These are phyloP conservation scores for Thomomys bottae DNA, from an alignment of 2,113 vertebrate genomes.

Conservation along the genomic window DNA sequence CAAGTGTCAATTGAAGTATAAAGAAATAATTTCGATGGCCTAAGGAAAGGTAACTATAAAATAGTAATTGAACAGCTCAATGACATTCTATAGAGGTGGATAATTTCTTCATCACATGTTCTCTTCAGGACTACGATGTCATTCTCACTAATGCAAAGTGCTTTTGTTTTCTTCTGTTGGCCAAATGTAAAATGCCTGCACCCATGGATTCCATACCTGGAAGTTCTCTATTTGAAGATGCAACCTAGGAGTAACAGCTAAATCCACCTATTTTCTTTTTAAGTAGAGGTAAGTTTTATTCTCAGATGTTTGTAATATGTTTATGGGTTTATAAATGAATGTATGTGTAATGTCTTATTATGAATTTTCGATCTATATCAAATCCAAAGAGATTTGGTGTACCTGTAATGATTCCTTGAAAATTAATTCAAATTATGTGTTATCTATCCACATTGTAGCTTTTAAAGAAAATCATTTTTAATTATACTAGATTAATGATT, in stretches of 20 bases:
- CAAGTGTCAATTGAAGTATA: neutral
- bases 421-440: conserved; percentile 67
- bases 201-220: too few species aligned
- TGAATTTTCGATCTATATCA: conserved; percentile 44
- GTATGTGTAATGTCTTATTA: neutral
- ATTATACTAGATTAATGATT: conserved; percentile 70
- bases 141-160: neutral
- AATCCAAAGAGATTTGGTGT: neutral
- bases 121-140: neutral
- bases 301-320: neutral
- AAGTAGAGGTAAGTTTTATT: neutral
- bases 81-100: neutral
- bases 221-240: neutral
- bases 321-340: conserved; percentile 1
- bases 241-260: neutral
- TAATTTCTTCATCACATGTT: neutral
- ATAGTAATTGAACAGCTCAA: neutral
- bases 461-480: conserved; percentile 79
- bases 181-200: neutral
- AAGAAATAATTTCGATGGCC: neutral
- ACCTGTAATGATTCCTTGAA: conserved; percentile 47
- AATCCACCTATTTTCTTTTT: neutral
- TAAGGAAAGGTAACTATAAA: neutral
- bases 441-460: conserved; percentile 38
- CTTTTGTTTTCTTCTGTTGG: neutral